Evolutionary conservation across 1,140 invertebrate species (phyloP).

Genomic region (Elymnias hypermnestra): DNA sequence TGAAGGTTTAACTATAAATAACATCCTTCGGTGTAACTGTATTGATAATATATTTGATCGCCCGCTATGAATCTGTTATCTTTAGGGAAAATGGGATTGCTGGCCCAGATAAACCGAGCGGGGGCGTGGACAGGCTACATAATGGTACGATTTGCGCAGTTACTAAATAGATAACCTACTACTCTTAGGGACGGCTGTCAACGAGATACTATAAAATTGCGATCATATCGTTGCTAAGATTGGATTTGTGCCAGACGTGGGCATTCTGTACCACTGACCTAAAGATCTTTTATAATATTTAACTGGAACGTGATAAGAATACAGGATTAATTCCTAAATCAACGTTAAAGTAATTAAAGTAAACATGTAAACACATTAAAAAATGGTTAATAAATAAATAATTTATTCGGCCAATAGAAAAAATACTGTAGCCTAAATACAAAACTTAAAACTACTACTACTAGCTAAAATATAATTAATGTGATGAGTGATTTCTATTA

Average conservation of each 20-base stretch:
- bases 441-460: too few relatives aligned
- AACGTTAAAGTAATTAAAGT: neutral
- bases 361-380: neutral
- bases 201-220: slow-evolving; percentile 34
- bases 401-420: too few relatives aligned
- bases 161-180: slow-evolving; percentile 27
- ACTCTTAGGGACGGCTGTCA: slow-evolving; percentile 14
- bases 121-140: neutral
- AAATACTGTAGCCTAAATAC: too few relatives aligned
- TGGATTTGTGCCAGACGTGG: slow-evolving; percentile 35
- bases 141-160: neutral
- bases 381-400: too few relatives aligned
- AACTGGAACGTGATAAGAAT: neutral
- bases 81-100: slow-evolving; percentile 12
- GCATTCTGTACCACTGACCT: slow-evolving; percentile 13
- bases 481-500: too few relatives aligned
- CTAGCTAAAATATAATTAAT: too few relatives aligned
- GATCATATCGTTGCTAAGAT: slow-evolving; percentile 31
- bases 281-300: slow-evolving; percentile 5
- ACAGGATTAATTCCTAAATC: neutral
- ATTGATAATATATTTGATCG: neutral
- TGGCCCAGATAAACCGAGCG: slow-evolving; percentile 13
- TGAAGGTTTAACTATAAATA: neutral
- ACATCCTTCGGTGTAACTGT: neutral
- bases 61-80: slow-evolving; percentile 14